phyloP scores from a whole-genome alignment of 2,888 invertebrate species.

The Tiliacea citrago region DNA sequence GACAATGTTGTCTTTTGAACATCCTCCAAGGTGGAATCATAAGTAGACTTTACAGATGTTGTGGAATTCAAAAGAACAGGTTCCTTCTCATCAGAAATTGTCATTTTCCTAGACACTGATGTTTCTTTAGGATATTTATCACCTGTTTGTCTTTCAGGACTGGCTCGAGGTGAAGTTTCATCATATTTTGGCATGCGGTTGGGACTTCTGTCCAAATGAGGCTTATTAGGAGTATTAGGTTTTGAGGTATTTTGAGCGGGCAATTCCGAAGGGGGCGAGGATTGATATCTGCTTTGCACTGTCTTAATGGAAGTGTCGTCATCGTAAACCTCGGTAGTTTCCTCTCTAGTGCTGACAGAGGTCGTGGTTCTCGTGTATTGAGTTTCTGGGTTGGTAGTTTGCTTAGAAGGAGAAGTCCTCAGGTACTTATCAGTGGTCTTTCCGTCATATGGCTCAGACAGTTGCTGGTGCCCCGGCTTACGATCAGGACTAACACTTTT shows the following conservation, averaged over 20 bases:
- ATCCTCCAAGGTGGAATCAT: constrained; percentile 60
- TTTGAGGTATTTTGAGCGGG: constrained; percentile 16
- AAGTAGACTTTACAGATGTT: constrained; percentile 56
- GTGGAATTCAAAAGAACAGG: constrained; percentile 60
- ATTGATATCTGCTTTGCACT: constrained; percentile 26
- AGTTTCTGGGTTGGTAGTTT: constrained; percentile 37
- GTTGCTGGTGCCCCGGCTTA: constrained; percentile 29
- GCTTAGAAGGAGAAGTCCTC: constrained; percentile 37
- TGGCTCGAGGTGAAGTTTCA: constrained; percentile 32
- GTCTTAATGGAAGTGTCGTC: constrained; percentile 14
- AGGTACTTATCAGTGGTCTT: constrained; percentile 18
- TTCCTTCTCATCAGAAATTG: constrained; percentile 24
- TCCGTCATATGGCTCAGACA: constrained; percentile 19
- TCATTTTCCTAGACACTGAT: constrained; percentile 53
- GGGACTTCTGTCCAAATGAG: constrained; percentile 45
- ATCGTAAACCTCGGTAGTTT: constrained; percentile 27
- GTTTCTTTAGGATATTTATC: constrained; percentile 44
- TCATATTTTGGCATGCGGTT: constrained; percentile 28
- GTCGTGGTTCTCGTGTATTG: constrained; percentile 58
- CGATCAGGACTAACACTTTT: constrained; percentile 54
- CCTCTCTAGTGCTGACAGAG: constrained; percentile 51
- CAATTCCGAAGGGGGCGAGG: constrained; percentile 22
- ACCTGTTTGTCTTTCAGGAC: constrained; percentile 38
- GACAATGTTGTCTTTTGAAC: constrained; percentile 49
- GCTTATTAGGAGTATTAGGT: constrained; percentile 35